Evolutionary conservation across 2,113 vertebrate genomes (phyloP).

Genomic region (Procavia capensis): DNA sequence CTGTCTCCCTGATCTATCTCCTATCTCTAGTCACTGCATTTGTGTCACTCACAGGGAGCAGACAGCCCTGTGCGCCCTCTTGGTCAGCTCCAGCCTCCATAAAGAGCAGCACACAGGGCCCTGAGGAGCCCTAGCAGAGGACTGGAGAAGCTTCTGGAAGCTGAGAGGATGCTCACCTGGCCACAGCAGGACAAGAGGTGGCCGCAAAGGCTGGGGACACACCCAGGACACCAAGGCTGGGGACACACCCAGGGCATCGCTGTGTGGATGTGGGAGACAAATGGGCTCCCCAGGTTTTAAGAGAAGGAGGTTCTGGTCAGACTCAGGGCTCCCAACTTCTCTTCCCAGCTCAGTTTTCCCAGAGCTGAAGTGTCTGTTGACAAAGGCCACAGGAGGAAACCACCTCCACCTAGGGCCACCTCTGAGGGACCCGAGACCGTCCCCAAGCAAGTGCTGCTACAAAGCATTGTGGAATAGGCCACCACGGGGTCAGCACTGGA

Average conservation of each 20-base stretch:
- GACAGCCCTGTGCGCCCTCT: slow-evolving; percentile 48
- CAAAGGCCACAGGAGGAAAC: no score
- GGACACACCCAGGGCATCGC: accelerated
- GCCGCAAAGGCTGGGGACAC: accelerated
- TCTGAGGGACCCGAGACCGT: no score
- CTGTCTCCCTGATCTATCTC: neutral
- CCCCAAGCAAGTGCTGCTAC: no score
- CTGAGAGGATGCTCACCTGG: neutral
- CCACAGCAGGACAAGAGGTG: neutral
- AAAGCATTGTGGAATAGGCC: no score
- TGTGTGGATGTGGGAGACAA: accelerated
- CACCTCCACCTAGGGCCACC: no score
- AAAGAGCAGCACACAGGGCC: neutral
- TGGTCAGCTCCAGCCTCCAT: slow-evolving; percentile 68
- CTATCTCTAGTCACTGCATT: neutral
- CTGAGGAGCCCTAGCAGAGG: neutral
- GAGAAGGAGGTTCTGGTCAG: neutral
- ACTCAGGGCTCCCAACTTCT: neutral
- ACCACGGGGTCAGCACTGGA: accelerated
- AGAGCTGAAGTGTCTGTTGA: accelerated
- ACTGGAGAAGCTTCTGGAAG: neutral
- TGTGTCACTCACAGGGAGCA: slow-evolving; percentile 23
- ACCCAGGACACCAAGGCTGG: neutral
- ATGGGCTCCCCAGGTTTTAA: neutral
- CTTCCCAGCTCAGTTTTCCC: neutral